Base-by-base conservation (phyloP, 1,140 invertebrate genomes). In the Drosophila cardini region DNA sequence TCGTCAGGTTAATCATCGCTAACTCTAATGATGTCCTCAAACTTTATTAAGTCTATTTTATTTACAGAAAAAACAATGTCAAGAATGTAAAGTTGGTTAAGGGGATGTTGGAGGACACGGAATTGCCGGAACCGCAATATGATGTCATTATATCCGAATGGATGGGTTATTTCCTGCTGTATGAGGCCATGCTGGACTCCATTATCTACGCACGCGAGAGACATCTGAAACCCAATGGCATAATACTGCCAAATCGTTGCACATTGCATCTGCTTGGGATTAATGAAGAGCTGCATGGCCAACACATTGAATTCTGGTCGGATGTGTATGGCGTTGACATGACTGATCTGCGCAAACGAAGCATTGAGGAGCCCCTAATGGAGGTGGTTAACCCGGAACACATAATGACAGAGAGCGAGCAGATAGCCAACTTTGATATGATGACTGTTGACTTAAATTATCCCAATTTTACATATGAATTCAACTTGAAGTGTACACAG, bases 131-230 rank as follows among this genome's bases (percentile, higher is more conserved):
- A 34, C 95, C 96, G 61, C 96, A 97, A 93, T 97, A 99, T 15
- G 98, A 99, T 92, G 95, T 99, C 18, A 98, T 99, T 78, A 96
- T 99, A 32, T 99, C 98, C 4, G 99, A 99, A 93, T 99, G 99
- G 99, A 99, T 99, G 99, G 99, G 99, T 4, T 99, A 99, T 93
- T 99, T 99, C 93, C 93, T 99, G 45, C 93, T 99, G 6, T 99
- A 99, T 91, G 99, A 99, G 93, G 98, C 98, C 16, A 99, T 99
- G 99, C 92, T 99, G 34, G 97, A 99, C 90, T 97, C 96, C 92
- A 95, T 98, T 16, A 94, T 99, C 34, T 96, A 95, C 93, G 98
- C 98, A 2, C 94, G 98, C 90, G 97, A 99, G 86, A 95, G 96
- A 75, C 98, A 96, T 94, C 94, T 99, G 13, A 96, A 94, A 60